Percentiles rank a stretch among this genome's conserved stretches.
Conservation (phyloP, 2,797 vertebrate species). For the Nyctalus aviator region DNA sequence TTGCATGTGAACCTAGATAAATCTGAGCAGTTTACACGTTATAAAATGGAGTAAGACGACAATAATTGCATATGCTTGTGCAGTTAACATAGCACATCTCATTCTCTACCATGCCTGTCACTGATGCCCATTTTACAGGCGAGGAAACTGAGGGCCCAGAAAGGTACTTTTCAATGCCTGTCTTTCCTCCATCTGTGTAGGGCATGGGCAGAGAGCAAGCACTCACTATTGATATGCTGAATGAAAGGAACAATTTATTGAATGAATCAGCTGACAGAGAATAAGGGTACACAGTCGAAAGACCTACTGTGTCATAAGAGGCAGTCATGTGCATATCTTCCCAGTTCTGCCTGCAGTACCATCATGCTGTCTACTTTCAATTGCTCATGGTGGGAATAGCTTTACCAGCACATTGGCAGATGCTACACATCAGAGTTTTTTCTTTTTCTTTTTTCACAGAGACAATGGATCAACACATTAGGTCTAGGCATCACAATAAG, state of each 20-base stretch:
- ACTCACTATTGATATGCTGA: neutral
- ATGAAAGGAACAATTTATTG: neutral
- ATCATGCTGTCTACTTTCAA: neutral
- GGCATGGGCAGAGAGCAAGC: neutral
- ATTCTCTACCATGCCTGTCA: neutral
- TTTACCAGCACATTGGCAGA: neutral
- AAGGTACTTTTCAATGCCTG: neutral
- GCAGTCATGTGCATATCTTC: neutral
- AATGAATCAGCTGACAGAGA: neutral
- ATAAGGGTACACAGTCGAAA: too few relatives aligned
- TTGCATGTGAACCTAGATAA: neutral
- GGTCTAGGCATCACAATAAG: neutral
- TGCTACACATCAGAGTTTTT: neutral
- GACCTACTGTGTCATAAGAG: neutral
- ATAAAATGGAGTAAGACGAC: neutral
- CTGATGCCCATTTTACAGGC: neutral
- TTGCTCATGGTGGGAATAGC: neutral
- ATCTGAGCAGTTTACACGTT: neutral
- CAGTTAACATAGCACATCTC: neutral
- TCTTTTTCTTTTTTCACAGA: neutral
- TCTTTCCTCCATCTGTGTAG: neutral
- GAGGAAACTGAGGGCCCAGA: neutral
- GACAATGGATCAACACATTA: neutral
- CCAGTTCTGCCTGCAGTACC: neutral
- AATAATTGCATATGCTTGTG: neutral